Conservation (phyloP, 1,140 invertebrate genomes). For the Galendromus occidentalis region DNA sequence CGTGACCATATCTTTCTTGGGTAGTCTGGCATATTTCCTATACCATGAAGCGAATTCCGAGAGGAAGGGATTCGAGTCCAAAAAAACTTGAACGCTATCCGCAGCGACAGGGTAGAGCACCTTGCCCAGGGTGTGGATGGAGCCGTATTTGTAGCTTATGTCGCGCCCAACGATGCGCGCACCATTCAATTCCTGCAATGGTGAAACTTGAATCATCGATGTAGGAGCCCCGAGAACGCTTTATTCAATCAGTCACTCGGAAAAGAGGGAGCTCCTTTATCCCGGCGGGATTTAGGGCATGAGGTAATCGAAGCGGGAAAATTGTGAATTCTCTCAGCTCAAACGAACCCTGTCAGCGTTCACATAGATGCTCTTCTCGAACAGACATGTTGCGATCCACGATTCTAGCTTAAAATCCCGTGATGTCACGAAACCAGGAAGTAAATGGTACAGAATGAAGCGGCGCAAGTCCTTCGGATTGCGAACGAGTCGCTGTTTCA, state of each 20-base stretch:
- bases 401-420: neutral
- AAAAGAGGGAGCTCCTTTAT: no score
- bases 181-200: constrained; percentile 1
- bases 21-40: neutral
- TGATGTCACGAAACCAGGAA: constrained; percentile 1
- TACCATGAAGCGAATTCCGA: constrained; percentile 6
- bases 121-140: neutral
- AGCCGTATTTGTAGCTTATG: neutral
- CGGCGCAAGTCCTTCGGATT: neutral
- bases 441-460: constrained; percentile 1
- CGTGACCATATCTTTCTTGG: constrained; percentile 4
- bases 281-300: no score
- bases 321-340: no score
- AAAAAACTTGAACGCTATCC: neutral
- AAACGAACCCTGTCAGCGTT: neutral
- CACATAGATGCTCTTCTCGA: constrained; percentile 4
- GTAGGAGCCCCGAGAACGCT: no score
- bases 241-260: no score
- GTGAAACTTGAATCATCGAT: no score
- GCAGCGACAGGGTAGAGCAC: neutral
- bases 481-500: neutral
- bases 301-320: no score
- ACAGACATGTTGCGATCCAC: constrained; percentile 4
- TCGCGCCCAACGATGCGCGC: neutral
- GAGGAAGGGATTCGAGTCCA: neutral